Evolutionary conservation across 2,797 vertebrate genomes (phyloP).

Genomic region (Strix occidentalis): DNA sequence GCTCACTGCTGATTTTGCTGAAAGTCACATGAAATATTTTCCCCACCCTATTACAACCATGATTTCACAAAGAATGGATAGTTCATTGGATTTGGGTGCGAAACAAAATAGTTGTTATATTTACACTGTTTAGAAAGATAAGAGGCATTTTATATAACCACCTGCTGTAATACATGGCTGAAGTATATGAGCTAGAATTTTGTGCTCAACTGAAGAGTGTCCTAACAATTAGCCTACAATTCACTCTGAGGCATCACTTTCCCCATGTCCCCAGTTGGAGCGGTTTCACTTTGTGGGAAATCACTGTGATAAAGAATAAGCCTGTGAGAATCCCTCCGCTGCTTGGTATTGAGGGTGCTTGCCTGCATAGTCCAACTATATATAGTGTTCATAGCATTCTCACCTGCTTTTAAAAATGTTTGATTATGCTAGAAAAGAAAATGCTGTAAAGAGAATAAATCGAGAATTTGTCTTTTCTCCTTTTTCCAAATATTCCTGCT

Average conservation of each 20-base stretch:
- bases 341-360: background rate
- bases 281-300: background rate
- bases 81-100: background rate
- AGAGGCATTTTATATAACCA: background rate
- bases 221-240: background rate
- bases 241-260: fast-evolving
- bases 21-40: background rate
- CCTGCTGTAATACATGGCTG: background rate
- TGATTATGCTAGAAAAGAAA: background rate
- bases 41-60: background rate
- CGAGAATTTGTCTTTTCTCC: background rate
- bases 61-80: background rate
- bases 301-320: background rate
- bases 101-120: background rate
- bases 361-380: background rate
- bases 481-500: background rate
- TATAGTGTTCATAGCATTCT: background rate
- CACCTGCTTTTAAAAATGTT: background rate
- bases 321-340: background rate
- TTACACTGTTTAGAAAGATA: background rate
- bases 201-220: background rate
- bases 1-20: background rate
- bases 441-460: background rate
- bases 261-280: background rate
- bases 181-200: background rate